These are phyloP conservation scores for Tyrophagus putrescentiae DNA, from an alignment of 1,140 invertebrate genomes.

Conservation along the genomic window DNA sequence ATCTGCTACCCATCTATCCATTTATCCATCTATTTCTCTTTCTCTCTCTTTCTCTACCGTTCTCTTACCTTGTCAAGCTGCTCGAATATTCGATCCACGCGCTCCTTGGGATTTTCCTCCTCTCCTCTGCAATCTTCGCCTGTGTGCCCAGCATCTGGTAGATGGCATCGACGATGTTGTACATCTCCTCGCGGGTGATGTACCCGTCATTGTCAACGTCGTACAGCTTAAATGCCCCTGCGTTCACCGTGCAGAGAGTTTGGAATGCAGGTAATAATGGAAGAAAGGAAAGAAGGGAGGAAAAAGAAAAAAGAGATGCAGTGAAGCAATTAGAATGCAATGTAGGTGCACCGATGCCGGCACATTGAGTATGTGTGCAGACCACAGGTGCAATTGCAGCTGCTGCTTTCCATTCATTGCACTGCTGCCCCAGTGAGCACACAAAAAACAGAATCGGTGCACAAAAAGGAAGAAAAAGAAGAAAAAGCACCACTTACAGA, in stretches of 20 bases:
- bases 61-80: constrained; percentile 67
- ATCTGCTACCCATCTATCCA: no score
- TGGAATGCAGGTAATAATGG: no score
- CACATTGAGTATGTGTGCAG: not conserved
- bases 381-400: no score
- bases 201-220: constrained; percentile 77
- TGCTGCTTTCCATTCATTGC: no score
- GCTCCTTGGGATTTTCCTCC: constrained; percentile 46
- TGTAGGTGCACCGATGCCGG: not conserved
- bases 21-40: no score
- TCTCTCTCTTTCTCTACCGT: no score
- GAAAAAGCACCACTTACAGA: constrained; percentile 55
- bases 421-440: no score
- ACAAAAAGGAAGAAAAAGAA: not conserved
- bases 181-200: constrained; percentile 94
- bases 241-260: no score
- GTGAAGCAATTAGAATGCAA: not conserved
- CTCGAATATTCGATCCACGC: constrained; percentile 92
- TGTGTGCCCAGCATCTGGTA: constrained; percentile 92
- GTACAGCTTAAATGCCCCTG: constrained; percentile 92
- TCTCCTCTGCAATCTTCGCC: constrained; percentile 31
- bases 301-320: not conserved
- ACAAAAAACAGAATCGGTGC: no score
- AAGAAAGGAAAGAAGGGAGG: no score
- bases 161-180: constrained; percentile 95